These are phyloP conservation scores for Caenorhabditis sp. DNA, from an alignment of 2,888 invertebrate genomes.

Conservation along the genomic window DNA sequence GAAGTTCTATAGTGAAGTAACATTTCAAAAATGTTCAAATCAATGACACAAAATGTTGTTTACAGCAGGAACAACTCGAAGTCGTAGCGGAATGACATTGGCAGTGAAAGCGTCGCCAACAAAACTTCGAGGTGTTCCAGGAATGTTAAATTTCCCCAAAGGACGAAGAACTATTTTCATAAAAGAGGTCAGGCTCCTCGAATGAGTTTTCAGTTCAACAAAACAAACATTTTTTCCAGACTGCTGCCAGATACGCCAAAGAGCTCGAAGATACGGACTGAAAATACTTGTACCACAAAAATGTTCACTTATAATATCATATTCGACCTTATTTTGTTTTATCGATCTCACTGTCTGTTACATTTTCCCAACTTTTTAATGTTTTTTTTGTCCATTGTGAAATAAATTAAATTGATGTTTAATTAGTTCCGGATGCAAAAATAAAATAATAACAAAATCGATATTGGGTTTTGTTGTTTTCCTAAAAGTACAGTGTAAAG, in stretches of 20 bases:
- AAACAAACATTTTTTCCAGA: constrained; percentile 2
- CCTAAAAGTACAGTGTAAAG: no score
- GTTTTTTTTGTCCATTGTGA: neutral
- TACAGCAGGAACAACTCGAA: constrained; percentile 11
- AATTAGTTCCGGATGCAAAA: no score
- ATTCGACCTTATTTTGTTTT: neutral
- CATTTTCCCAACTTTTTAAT: neutral
- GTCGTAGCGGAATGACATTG: constrained; percentile 20
- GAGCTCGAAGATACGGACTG: neutral
- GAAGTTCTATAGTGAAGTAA: no score
- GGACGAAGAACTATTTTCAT: constrained; percentile 52
- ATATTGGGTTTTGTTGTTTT: no score
- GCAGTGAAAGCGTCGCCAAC: constrained; percentile 34
- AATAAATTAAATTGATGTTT: no score
- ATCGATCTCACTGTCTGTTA: neutral
- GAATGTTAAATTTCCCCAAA: constrained; percentile 49
- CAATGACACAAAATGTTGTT: no score
- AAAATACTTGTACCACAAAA: neutral
- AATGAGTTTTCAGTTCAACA: neutral
- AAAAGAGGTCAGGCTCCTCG: constrained; percentile 27
- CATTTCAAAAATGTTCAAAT: no score
- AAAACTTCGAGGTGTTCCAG: constrained; percentile 42
- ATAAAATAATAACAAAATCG: no score
- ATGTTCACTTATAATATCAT: neutral
- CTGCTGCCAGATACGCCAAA: neutral